Evolutionary conservation across 2,113 vertebrate species (phyloP), one percentile per base, ranked within the genome.

Genomic region (Lophotis ruficrista): DNA sequence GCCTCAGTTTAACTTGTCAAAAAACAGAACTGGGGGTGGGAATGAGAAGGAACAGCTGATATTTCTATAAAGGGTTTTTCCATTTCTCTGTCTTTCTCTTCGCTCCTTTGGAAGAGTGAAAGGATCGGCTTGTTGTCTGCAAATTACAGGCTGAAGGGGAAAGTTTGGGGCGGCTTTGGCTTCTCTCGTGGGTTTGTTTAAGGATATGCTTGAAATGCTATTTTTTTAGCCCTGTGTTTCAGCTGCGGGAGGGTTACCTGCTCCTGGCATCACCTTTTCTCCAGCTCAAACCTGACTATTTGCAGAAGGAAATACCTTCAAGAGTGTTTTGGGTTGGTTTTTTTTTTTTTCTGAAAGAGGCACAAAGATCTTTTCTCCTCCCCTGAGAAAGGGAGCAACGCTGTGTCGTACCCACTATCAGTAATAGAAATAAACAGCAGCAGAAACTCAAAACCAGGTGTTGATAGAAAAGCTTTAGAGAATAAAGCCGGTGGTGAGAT

Each of bases 1-100:
- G 91, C 97, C 95, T 94, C 90, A 83, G 94, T 97, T 98, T 97
- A 98, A 97, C 97, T 95, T 98, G 94, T 97, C 96, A 98, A 86
- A 75, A 96, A 97, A 96, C 65, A 97, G 96, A 97, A 94, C 87
- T 66, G 96, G 96, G 94, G 96, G 95, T 95, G 94, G 96, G 96
- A 86, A 92, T 90, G 94, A 97, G 90, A 83, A 97, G 91, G 94
- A 97, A 97, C 95, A 90, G 89, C 93, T 94, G 96, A 93, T 94
- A 94, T 96, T 97, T 96, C 93, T 95, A 95, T 91, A 96, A 91
- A 95, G 94, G 91, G 83, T 94, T 96, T 95, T 97, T 96, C 95
- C 87, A 94, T 73, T 96, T 96, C 81, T 94, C 94, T 94, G 89
- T 48, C 86, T 96, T 96, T 93, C 83, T 94, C 91, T 95, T 79